phyloP scores from a whole-genome alignment of 2,113 vertebrate species.

The Tachuris rubrigastra region DNA sequence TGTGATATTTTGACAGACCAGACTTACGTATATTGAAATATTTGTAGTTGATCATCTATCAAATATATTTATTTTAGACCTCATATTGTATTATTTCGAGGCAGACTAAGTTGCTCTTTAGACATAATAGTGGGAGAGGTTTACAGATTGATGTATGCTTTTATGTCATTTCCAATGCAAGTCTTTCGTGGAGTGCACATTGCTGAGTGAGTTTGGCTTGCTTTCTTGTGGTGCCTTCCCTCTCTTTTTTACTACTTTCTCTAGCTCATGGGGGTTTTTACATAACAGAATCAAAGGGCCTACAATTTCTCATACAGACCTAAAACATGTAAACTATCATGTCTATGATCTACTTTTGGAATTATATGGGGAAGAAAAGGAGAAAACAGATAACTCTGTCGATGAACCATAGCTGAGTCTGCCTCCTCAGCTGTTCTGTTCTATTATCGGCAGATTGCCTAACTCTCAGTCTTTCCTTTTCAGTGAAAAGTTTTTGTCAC shows the following conservation, averaged over 20 bases:
- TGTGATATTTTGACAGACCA: conserved; percentile 56
- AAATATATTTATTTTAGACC: conserved; percentile 56
- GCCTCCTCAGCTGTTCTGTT: neutral
- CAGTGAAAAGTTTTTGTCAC: neutral
- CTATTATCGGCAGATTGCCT: neutral
- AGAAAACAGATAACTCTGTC: neutral
- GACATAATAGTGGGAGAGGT: neutral
- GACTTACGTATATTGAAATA: conserved; percentile 62
- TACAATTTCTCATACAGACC: neutral
- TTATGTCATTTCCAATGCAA: neutral
- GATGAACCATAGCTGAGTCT: neutral
- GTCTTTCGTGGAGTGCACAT: neutral
- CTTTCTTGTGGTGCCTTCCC: neutral
- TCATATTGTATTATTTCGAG: conserved; percentile 57
- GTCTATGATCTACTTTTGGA: neutral
- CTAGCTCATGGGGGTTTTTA: neutral
- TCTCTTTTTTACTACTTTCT: neutral
- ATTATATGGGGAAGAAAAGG: neutral
- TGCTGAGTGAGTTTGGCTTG: neutral
- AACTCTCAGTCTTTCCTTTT: neutral
- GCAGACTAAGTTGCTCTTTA: conserved; percentile 42
- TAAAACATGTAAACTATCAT: neutral
- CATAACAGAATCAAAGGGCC: neutral
- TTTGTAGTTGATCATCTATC: conserved; percentile 64
- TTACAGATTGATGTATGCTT: conserved; percentile 35